These are phyloP conservation scores for Adelphocoris suturalis DNA, from an alignment of 2,888 invertebrate genomes.

Conservation along the genomic window DNA sequence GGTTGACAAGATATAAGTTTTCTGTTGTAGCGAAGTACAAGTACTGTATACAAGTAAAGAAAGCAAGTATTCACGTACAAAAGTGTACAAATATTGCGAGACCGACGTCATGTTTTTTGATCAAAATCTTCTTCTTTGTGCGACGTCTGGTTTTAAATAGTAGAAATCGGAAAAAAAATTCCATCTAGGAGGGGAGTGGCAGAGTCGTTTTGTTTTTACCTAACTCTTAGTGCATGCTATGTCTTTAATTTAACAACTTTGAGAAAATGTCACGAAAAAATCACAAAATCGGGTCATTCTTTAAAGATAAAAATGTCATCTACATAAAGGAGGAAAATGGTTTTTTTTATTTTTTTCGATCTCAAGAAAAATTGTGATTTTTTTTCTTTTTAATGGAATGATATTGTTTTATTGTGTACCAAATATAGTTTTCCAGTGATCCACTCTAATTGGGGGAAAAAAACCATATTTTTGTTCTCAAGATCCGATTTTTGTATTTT, in stretches of 20 bases:
- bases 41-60: too few species aligned
- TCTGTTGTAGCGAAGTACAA: too few species aligned
- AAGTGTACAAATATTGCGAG: not conserved
- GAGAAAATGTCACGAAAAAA: not conserved
- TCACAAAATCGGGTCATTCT: constrained; percentile 52
- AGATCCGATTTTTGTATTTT: constrained; percentile 59
- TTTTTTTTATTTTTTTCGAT: constrained; percentile 29
- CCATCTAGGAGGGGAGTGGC: constrained; percentile 68
- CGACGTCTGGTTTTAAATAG: not conserved
- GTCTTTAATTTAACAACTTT: constrained; percentile 52
- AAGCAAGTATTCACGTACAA: too few species aligned
- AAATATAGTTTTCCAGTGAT: not conserved
- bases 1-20: not conserved
- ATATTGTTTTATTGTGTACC: not conserved
- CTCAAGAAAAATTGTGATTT: constrained; percentile 30
- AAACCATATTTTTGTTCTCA: not conserved
- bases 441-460: too few species aligned
- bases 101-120: not conserved
- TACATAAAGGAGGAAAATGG: not conserved
- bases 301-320: not conserved
- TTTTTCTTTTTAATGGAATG: not conserved
- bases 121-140: not conserved
- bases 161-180: not conserved
- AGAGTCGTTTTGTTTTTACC: constrained; percentile 57
- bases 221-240: constrained; percentile 68